Base-by-base conservation (phyloP, 2,888 invertebrate species). In the Stictocephala bisonia region DNA sequence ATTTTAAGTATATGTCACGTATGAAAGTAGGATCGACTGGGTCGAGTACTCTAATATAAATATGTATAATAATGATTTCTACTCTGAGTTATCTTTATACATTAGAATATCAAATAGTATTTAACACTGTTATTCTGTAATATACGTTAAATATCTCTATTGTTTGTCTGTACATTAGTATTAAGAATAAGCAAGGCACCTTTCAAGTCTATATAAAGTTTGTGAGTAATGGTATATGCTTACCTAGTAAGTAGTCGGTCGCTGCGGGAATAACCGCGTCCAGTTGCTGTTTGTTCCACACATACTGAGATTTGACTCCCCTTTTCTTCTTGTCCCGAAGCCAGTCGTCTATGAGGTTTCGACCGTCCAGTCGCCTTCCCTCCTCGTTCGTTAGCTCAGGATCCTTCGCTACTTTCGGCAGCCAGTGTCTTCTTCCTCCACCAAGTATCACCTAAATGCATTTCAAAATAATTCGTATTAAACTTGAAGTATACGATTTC, bases 321-420 rank as follows among this genome's bases (percentile, higher is more conserved):
- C 89, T 85, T 76, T 90, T 86, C 79, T 90, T 91, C 85, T 91
- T 90, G 81, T 92, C 91, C 78, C 91, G 85, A 0, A 90, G 87
- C 93, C 93, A 93, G 82, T 92, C 92, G 83, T 93, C 90, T 72
- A 93, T 90, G 69, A 93, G 87, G 83, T 93, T 92, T 74, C 92
- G 85, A 1, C 92, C 92, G 80, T 93, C 93, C 20, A 91, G 84
- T 77, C 92, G 86, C 79, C 91, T 86, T 0, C 92, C 92, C 81
- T 91, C 90, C 75, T 91, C 88, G 74, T 88, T 88, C 0, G 88
- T 87, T 81, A 88, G 88, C 81, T 91, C 91, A 0, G 91, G 90
- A 80, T 92, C 92, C 79, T 86, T 84, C 0, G 90, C 89, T 27
- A 91, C 88, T 79, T 90, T 91, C 3, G 92, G 91, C 44, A 93